Evolutionary conservation across 2,888 invertebrate genomes (phyloP).

Genomic region (Piscicola geometra): DNA sequence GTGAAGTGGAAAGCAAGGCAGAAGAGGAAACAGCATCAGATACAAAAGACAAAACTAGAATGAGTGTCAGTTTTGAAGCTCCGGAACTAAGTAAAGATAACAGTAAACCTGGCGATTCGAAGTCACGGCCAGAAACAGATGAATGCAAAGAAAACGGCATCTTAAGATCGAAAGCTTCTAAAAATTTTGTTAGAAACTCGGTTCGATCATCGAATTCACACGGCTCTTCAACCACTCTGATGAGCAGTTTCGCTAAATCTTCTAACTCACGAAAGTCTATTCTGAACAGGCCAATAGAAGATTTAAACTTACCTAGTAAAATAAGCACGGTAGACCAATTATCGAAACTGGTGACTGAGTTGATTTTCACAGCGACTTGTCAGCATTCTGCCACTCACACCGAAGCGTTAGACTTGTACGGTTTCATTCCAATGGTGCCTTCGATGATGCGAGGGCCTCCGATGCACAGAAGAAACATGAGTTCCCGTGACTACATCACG

Average conservation of each 20-base stretch:
- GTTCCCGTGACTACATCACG: constrained; percentile 35
- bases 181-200: background rate
- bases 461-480: constrained; percentile 29
- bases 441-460: constrained; percentile 43
- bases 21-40: background rate
- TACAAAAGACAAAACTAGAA: background rate
- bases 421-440: constrained; percentile 41
- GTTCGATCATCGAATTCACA: background rate
- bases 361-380: constrained; percentile 42
- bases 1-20: constrained; percentile 8
- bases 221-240: background rate
- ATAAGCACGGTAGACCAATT: constrained; percentile 36
- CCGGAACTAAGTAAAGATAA: background rate
- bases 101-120: background rate
- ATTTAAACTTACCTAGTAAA: constrained; percentile 27
- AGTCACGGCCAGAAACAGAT: background rate
- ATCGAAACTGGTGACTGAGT: constrained; percentile 36
- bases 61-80: constrained; percentile 1
- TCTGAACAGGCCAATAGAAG: constrained; percentile 2
- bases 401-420: constrained; percentile 44
- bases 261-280: background rate
- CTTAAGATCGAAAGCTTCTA: no score
- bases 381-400: constrained; percentile 42
- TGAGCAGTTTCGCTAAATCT: background rate
- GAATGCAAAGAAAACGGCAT: background rate